Evolutionary conservation across 2,888 invertebrate genomes (phyloP).

Genomic region (Athalia rosae): DNA sequence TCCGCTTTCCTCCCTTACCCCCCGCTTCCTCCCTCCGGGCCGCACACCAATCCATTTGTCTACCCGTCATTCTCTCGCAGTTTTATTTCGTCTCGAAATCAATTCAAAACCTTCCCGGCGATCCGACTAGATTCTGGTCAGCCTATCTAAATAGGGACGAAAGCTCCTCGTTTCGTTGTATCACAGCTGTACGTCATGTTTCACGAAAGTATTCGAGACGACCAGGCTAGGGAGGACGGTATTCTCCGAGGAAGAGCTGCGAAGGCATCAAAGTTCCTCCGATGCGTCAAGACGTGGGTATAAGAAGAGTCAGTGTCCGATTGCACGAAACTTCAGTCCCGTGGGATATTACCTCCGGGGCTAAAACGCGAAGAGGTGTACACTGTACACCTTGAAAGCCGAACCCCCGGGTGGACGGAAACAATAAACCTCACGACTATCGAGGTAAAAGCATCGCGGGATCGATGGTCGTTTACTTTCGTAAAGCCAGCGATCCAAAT

Average conservation of each 20-base stretch:
- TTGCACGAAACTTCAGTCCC: constrained; percentile 35
- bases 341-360: neutral
- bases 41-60: neutral
- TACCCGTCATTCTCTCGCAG: neutral
- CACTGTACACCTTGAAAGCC: no score
- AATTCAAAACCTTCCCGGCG: neutral
- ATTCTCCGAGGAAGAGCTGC: neutral
- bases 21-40: neutral
- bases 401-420: no score
- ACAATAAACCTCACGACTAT: no score
- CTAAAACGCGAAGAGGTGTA: no score
- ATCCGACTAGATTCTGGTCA: no score
- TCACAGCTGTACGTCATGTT: no score
- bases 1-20: neutral
- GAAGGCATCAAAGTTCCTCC: no score
- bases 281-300: neutral
- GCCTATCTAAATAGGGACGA: no score
- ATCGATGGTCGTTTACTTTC: no score
- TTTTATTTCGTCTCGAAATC: neutral
- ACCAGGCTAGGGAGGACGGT: constrained; percentile 15
- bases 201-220: neutral
- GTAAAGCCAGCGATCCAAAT: no score
- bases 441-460: no score
- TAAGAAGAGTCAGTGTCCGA: constrained; percentile 27
- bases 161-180: no score